Base-by-base conservation (phyloP, 2,797 vertebrate genomes). In the Malurus leucopterus region DNA sequence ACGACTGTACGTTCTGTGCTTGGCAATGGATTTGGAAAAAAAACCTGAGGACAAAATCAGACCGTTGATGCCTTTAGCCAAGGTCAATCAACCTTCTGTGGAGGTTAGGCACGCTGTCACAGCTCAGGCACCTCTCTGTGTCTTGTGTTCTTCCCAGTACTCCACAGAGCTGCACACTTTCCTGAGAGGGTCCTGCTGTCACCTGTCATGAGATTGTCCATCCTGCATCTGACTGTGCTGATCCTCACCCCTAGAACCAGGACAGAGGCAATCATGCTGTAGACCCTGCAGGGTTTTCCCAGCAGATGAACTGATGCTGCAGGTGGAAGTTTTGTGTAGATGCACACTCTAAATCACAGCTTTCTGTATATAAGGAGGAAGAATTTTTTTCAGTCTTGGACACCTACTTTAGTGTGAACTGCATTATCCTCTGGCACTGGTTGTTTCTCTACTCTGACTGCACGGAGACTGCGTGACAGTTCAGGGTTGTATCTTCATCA, bases 141-240 rank as follows among this genome's bases (percentile, higher is more conserved):
- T 29, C 55, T 41, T 34, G 19, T 10, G 41, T 8, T 68, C 49
- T 41, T 61, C 54, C 46, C 9, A 15, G n/a, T 13, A 1, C 14
- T 63, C 23, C 36, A 27, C 5, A 13, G 57, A 29, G 11, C 11
- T 40, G 46, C 18, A 7, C 7, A 0, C 20, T 18, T 16, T 29
- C 11, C 44, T 53, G 69, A 16, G 70, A 73, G 68, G 23, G 5
- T 41, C 40, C 68, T 54, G 47, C 17, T 88, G 27, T 29, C 47
- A 7, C 18, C 23, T 46, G 49, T 0, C 1, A 13, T 26, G 21
- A 26, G 16, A 29, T 0, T 1, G 0, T 16, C 73, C 74, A n/a
- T 41, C 34, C 49, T 76, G n/a, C 26, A 32, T 29, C 18, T 12
- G 2, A 3, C 9, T 23, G 0, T 5, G 3, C 3, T 9, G 22